These are phyloP conservation scores for Diloba caeruleocephala DNA, from an alignment of 2,888 invertebrate species.

Conservation along the genomic window DNA sequence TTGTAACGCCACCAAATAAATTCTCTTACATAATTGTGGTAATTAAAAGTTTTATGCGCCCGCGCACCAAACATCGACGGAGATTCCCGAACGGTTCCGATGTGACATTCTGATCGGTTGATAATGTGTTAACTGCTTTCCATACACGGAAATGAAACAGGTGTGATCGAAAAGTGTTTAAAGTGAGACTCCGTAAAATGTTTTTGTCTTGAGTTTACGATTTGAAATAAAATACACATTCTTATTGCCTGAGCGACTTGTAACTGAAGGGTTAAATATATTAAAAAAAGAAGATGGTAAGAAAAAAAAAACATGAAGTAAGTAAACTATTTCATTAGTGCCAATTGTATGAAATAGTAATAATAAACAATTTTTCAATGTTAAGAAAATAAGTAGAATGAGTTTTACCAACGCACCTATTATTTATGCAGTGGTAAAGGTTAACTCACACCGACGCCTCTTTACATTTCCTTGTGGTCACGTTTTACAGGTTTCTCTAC, in stretches of 20 bases:
- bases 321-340: too few species aligned
- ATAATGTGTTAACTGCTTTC: slow-evolving; percentile 47
- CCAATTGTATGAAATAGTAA: too few species aligned
- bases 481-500: too few species aligned
- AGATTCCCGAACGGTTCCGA: slow-evolving; percentile 40
- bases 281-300: neutral
- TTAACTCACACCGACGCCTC: too few species aligned
- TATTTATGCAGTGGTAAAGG: too few species aligned
- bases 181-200: slow-evolving; percentile 35
- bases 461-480: too few species aligned
- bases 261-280: slow-evolving; percentile 11
- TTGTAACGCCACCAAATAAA: slow-evolving; percentile 74
- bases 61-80: slow-evolving; percentile 39
- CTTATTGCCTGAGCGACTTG: slow-evolving; percentile 27
- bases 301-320: too few species aligned
- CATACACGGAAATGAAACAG: slow-evolving; percentile 47
- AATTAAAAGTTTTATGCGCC: slow-evolving; percentile 77
- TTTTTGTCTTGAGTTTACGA: slow-evolving; percentile 44
- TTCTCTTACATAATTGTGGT: slow-evolving; percentile 78
- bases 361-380: too few species aligned
- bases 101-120: slow-evolving; percentile 60
- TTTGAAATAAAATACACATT: slow-evolving; percentile 44
- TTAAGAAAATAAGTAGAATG: too few species aligned
- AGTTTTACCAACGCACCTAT: too few species aligned
- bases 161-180: slow-evolving; percentile 41